These are phyloP conservation scores for Rhopalosiphum padi DNA, from an alignment of 1,140 invertebrate species.

Conservation along the genomic window DNA sequence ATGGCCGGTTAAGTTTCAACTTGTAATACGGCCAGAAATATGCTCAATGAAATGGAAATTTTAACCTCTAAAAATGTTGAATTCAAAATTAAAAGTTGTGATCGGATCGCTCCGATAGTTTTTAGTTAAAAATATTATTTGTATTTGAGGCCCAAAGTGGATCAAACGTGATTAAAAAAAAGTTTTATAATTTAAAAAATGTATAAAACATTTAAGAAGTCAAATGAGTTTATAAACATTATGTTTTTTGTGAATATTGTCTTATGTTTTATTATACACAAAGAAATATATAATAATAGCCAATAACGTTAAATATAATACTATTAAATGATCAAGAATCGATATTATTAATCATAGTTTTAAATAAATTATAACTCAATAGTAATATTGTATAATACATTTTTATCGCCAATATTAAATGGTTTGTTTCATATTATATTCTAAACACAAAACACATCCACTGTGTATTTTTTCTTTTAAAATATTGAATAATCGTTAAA, in stretches of 20 bases:
- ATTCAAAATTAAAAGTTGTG: conserved; percentile 29
- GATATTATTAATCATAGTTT: no score
- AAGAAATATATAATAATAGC: background rate
- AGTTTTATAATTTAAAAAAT: background rate
- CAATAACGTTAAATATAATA: background rate
- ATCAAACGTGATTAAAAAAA: background rate
- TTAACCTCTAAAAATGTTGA: conserved; percentile 15
- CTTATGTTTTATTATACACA: no score
- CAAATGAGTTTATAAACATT: background rate
- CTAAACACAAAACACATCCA: background rate
- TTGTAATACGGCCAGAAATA: conserved; percentile 52
- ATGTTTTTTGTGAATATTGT: background rate
- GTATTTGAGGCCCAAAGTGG: background rate
- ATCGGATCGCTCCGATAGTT: background rate
- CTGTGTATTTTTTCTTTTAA: background rate
- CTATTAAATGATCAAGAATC: background rate
- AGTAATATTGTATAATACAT: background rate
- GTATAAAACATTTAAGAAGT: background rate
- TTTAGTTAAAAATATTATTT: background rate
- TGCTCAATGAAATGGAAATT: conserved; percentile 44
- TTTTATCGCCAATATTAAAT: background rate
- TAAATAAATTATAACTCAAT: background rate
- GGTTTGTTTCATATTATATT: background rate
- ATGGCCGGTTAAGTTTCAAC: conserved; percentile 32
- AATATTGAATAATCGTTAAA: background rate